Conservation (phyloP, 37 sponge, comb jelly and placozoan genomes). For the Beroe ovata region DNA sequence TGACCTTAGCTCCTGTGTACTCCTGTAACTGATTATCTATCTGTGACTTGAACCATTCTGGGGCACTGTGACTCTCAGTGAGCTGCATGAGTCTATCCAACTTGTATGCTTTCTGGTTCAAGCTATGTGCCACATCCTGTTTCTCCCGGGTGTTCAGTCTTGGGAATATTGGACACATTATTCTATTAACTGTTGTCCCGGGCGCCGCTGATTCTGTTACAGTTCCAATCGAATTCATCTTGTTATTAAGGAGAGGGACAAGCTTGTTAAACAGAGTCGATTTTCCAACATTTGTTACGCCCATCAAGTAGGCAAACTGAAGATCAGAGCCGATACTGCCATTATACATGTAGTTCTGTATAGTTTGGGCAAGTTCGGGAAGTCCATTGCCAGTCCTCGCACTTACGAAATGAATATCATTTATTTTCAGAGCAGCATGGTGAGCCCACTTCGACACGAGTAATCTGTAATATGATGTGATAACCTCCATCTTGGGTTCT, state of each 20-base stretch:
- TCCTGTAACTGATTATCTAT: conserved; percentile 19
- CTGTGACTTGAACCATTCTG: conserved; percentile 21
- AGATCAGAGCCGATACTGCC: neutral
- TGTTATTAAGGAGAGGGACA: neutral
- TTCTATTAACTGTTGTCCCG: conserved; percentile 27
- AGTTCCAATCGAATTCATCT: neutral
- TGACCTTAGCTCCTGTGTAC: neutral
- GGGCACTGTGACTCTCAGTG: neutral
- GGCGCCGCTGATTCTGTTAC: conserved; percentile 27
- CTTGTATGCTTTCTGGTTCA: neutral
- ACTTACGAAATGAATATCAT: conserved; percentile 17
- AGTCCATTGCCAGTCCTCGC: conserved; percentile 22
- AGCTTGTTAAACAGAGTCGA: conserved; percentile 56
- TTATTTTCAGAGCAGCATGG: neutral
- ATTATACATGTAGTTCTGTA: neutral
- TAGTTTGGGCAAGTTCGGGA: conserved; percentile 6
- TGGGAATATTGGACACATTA: neutral
- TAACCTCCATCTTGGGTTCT: neutral
- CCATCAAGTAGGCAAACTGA: conserved; percentile 7
- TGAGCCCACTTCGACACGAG: neutral
- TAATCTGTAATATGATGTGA: neutral
- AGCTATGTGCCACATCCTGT: neutral
- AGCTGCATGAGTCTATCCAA: conserved; percentile 2
- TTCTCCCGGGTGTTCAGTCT: neutral
- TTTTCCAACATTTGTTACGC: conserved; percentile 51